Base-by-base conservation (phyloP, 2,113 vertebrate genomes). In the Petromus typicus region DNA sequence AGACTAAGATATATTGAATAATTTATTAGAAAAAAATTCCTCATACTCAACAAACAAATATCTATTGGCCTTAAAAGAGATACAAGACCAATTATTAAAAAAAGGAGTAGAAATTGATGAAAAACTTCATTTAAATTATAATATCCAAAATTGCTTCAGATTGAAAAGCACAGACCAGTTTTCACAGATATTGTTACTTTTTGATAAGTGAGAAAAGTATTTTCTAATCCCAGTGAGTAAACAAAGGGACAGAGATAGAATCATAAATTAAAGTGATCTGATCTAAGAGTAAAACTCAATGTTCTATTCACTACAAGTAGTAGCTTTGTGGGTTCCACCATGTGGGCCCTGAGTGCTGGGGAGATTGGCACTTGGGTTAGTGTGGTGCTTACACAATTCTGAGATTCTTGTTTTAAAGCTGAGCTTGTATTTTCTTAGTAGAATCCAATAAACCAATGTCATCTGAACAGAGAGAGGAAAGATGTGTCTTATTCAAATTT, bases 371-470 rank as follows among this genome's bases (percentile, higher is more conserved):
- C 22, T 83, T 23, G 1, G 8, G 12, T 59, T 73, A 71, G 27
- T 7, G 30, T 40, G 23, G 27, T 48, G 3, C 10, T 80, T 4
- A 0, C 18, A 23, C 4, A 30, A 32, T 69, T 17, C 69, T 95
- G 75, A 64, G 27, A 78, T 91, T 67, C 7, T 81, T 57, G 17
- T 27, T 82, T 89, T 88, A 63, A 40, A 32, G 61, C 69, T 69
- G n/a, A 86, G 25, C 2, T 63, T 82, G 18, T 86, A 61, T 64
- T 94, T 94, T 48, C 3, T 73, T 75, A 85, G 14, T 66, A 13
- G 79, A 90, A 66, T 75, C 16, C 23, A 88, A 25, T 79, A 63
- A 3, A 4, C 30, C 59, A 76, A 76, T 18, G 14, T 37, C 16
- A 34, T 23, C 56, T 34, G 7, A 80, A 7, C 3, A 30, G 2